Conservation (phyloP, 1,140 invertebrate species). For the Bactericera cockerelli region DNA sequence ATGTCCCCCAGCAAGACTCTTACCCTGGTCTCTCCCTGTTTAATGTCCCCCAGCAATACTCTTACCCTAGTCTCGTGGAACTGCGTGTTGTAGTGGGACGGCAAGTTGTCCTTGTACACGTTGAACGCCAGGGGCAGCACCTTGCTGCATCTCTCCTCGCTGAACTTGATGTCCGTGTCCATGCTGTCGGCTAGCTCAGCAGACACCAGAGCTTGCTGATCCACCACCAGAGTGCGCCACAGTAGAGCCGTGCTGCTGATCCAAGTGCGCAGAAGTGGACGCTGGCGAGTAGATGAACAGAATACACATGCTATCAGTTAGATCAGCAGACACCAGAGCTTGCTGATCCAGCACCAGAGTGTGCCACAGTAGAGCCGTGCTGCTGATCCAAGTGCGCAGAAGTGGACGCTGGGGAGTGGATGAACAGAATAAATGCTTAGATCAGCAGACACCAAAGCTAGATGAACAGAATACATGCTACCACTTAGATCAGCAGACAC, state of each 20-base stretch:
- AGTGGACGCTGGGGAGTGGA: constrained; percentile 40
- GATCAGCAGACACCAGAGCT: background rate
- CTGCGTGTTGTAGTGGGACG: constrained; percentile 64
- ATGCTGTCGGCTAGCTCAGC: constrained; percentile 26
- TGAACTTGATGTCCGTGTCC: constrained; percentile 60
- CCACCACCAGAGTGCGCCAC: background rate
- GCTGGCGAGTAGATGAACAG: no score
- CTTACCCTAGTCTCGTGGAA: constrained; percentile 54
- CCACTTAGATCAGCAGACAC: no score
- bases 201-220: constrained; percentile 3
- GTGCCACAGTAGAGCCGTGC: constrained; percentile 8
- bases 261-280: constrained; percentile 32
- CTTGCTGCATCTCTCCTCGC: constrained; percentile 64
- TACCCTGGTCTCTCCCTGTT: no score
- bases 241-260: constrained; percentile 12
- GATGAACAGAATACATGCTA: no score
- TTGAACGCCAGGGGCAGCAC: constrained; percentile 67
- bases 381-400: constrained; percentile 24
- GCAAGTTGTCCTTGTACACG: constrained; percentile 70
- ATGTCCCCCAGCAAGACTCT: no score
- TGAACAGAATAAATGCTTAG: no score
- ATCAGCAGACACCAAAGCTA: background rate
- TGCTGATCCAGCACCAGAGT: background rate
- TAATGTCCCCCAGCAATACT: no score
- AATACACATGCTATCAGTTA: constrained; percentile 29